Evolutionary conservation across 2,797 vertebrate species (phyloP).

Genomic region (Clamator glandarius): DNA sequence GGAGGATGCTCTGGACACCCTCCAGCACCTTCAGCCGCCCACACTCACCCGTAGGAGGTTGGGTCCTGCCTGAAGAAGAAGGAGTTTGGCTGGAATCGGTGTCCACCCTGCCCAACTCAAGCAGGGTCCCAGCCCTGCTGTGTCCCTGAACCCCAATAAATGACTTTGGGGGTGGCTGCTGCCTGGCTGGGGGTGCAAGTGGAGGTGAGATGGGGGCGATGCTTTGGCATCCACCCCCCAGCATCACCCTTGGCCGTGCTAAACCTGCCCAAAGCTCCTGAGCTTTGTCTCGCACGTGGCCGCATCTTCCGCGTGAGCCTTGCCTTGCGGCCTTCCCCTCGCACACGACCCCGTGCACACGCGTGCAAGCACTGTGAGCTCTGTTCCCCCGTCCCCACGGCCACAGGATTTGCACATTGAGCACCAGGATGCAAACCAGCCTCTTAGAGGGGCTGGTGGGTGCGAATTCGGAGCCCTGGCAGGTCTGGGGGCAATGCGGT

Average conservation of each 20-base stretch:
- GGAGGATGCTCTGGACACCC: neutral
- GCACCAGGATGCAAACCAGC: neutral
- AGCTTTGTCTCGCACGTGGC: neutral
- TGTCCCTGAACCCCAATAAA: neutral
- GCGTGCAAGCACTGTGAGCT: rapidly evolving
- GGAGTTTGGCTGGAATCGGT: neutral
- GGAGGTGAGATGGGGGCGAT: rapidly evolving
- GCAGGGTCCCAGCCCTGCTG: rapidly evolving
- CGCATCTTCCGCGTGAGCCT: neutral
- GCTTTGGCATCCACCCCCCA: neutral
- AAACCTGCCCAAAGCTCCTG: neutral
- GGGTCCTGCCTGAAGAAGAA: too few species aligned
- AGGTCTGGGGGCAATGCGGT: rapidly evolving
- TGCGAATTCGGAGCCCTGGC: rapidly evolving
- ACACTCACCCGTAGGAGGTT: rapidly evolving
- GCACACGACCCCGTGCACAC: rapidly evolving
- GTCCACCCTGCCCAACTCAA: rapidly evolving
- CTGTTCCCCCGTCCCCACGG: neutral
- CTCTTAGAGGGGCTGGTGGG: neutral
- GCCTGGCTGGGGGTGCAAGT: rapidly evolving
- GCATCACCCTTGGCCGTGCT: rapidly evolving
- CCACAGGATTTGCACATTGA: rapidly evolving
- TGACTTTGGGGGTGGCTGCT: neutral
- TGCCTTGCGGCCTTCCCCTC: neutral
- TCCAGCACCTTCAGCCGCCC: rapidly evolving